phyloP scores from a whole-genome alignment of 2,888 invertebrate species.

The Megalurothrips usitatus region DNA sequence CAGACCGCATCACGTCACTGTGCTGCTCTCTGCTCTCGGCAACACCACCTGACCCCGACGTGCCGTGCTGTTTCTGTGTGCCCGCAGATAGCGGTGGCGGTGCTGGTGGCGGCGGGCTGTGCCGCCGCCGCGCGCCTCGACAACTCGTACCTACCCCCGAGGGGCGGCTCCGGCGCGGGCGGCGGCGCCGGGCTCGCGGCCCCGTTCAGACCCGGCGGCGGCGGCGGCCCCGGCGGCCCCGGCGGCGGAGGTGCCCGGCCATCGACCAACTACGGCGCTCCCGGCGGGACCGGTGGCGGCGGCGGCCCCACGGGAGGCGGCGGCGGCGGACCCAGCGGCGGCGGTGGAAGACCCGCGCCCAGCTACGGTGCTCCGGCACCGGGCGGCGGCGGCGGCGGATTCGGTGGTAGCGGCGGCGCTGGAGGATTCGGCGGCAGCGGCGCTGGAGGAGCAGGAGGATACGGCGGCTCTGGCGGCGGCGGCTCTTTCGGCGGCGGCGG shows the following conservation, averaged over 20 bases:
- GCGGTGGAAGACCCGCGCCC: slow-evolving; percentile 39
- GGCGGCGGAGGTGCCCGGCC: neutral
- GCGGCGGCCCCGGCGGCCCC: neutral
- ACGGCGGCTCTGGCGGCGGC: neutral
- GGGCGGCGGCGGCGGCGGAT: slow-evolving; percentile 34
- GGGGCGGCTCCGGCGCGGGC: slow-evolving; percentile 2
- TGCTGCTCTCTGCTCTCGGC: neutral
- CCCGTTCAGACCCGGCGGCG: neutral
- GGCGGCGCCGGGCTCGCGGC: neutral
- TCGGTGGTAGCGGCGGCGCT: neutral
- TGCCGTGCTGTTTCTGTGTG: neutral
- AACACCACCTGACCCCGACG: too few species aligned
- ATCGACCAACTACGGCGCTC: neutral
- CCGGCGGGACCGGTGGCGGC: neutral
- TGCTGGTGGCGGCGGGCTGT: slow-evolving; percentile 9
- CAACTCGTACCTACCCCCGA: slow-evolving; percentile 12
- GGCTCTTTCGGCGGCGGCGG: neutral
- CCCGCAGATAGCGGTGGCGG: slow-evolving; percentile 1
- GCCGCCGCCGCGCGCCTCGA: slow-evolving; percentile 15
- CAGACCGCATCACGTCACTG: neutral
- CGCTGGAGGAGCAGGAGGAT: neutral
- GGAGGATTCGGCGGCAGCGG: neutral
- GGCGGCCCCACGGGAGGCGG: neutral
- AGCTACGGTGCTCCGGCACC: slow-evolving; percentile 55
- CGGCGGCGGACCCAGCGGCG: neutral